Evolutionary conservation across 1,140 invertebrate genomes (phyloP).

Genomic region (Ctenoplectra terminalis): DNA sequence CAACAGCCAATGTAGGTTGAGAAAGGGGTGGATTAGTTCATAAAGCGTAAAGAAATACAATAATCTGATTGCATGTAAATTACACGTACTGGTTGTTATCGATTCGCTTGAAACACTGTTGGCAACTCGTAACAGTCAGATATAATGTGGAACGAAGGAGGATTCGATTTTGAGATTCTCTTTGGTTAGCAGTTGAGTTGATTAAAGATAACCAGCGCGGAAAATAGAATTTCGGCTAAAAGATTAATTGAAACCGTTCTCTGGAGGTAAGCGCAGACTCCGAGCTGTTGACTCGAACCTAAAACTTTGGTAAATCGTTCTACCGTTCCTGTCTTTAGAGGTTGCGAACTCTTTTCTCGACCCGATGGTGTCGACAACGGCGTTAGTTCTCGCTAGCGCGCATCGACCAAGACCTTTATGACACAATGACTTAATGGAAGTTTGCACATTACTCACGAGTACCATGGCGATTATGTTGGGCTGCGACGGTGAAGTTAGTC

Average conservation of each 20-base stretch:
- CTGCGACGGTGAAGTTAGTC: constrained; percentile 63
- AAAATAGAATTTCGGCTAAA: constrained; percentile 4
- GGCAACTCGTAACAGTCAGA: neutral
- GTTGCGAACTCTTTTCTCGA: constrained; percentile 40
- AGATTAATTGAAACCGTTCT: constrained; percentile 30
- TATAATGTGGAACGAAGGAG: neutral
- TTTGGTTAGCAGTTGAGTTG: neutral
- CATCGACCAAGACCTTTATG: constrained; percentile 45
- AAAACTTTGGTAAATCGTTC: constrained; percentile 6
- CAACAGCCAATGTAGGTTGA: constrained; percentile 7
- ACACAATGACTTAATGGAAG: constrained; percentile 72
- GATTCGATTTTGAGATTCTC: neutral
- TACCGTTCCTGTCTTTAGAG: constrained; percentile 12
- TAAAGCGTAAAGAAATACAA: neutral
- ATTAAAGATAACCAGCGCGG: neutral
- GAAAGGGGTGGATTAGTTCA: neutral
- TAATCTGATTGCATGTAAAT: neutral
- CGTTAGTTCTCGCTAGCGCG: constrained; percentile 24
- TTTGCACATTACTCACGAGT: constrained; percentile 67
- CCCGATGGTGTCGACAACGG: constrained; percentile 19
- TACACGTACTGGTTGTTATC: constrained; percentile 1
- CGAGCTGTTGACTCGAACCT: neutral
- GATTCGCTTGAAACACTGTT: neutral
- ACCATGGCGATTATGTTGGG: constrained; percentile 64
- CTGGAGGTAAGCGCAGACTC: neutral